These are phyloP conservation scores for Tokudaia tokunoshimensis DNA, from an alignment of 2,797 vertebrate genomes.

Conservation along the genomic window DNA sequence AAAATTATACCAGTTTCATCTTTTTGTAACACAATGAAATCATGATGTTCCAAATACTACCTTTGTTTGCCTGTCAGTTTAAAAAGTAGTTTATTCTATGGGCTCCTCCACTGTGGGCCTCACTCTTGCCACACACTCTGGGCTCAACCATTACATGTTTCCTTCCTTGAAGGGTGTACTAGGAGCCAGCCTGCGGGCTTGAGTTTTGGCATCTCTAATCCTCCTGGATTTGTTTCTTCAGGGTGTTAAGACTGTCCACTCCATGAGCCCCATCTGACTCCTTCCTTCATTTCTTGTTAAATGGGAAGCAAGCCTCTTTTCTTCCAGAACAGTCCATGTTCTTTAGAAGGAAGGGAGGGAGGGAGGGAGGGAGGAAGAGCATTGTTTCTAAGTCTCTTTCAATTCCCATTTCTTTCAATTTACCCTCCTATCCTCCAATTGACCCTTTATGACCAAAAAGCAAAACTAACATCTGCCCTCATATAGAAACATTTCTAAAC, in stretches of 20 bases:
- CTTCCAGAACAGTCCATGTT: background rate
- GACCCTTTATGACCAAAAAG: background rate
- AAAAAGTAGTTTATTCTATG: background rate
- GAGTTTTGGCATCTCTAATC: background rate
- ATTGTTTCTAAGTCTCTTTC: background rate
- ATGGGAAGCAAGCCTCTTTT: background rate
- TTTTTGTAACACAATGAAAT: constrained; percentile 23
- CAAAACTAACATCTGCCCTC: background rate
- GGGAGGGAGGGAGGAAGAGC: background rate
- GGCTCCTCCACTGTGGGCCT: background rate
- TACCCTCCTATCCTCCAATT: background rate
- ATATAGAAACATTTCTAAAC: background rate
- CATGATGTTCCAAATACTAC: background rate
- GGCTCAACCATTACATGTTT: background rate
- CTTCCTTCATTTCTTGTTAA: background rate
- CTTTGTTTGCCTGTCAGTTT: background rate
- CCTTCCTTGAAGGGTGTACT: background rate
- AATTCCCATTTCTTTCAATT: background rate
- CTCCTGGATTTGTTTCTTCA: background rate
- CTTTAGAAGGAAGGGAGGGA: background rate
- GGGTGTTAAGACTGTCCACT: background rate
- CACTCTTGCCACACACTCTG: background rate
- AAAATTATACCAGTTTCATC: background rate
- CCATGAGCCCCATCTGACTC: background rate
- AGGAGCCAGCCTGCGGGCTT: background rate